A percentile compares a stretch with the other conserved stretches of the same genome.
These are phyloP conservation scores for Pogonus chalceus DNA, from an alignment of 1,140 invertebrate species.

Conservation along the genomic window DNA sequence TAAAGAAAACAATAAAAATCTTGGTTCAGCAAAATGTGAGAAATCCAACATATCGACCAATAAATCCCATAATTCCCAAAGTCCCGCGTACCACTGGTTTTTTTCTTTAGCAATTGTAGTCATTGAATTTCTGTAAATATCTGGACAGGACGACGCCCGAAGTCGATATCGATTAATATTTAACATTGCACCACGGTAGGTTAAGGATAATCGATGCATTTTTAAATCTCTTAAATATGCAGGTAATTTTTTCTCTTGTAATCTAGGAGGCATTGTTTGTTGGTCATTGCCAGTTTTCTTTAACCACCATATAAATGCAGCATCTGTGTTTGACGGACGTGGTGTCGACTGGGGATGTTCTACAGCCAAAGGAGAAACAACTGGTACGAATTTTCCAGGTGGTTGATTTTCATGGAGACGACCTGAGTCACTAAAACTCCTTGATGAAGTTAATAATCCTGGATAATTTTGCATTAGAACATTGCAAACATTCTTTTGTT, in stretches of 20 bases:
- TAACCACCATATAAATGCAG: conserved; percentile 46
- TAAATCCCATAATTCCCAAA: conserved; percentile 68
- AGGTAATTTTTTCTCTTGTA: conserved; percentile 33
- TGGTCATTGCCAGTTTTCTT: conserved; percentile 30
- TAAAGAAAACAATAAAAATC: conserved; percentile 65
- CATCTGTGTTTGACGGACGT: conserved; percentile 34
- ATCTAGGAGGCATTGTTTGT: conserved; percentile 31
- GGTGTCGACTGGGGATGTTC: conserved; percentile 28
- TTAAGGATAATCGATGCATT: conserved; percentile 64
- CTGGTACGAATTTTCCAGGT: conserved; percentile 22
- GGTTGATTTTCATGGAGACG: conserved; percentile 32
- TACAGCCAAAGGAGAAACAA: conserved; percentile 13
- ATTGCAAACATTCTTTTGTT: conserved; percentile 57
- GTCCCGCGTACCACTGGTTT: conserved; percentile 56
- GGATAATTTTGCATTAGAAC: conserved; percentile 65
- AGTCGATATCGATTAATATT: conserved; percentile 73
- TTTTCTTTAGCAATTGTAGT: conserved; percentile 74
- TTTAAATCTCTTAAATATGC: conserved; percentile 59
- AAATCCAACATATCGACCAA: conserved; percentile 68
- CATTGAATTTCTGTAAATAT: conserved; percentile 80
- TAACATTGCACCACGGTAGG: conserved; percentile 76
- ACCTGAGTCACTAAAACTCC: conserved; percentile 61
- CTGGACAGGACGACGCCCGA: conserved; percentile 74
- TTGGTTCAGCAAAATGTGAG: conserved; percentile 59
- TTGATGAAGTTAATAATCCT: conserved; percentile 53